Evolutionary conservation across 2,888 invertebrate species (phyloP), one percentile per base, ranked within the genome.

Genomic region (Augochlorella aurata): DNA sequence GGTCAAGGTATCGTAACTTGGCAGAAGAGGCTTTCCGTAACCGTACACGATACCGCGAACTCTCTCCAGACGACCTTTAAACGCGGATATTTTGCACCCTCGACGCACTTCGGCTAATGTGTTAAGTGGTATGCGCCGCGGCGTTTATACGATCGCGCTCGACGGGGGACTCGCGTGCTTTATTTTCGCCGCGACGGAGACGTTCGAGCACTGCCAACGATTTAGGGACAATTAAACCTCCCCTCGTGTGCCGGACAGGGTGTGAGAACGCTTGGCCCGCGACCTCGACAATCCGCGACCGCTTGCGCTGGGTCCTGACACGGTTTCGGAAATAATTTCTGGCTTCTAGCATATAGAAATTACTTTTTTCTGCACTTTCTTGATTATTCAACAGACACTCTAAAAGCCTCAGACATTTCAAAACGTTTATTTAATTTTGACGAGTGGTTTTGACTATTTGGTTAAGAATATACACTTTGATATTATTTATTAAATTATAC

Each of bases 1-100:
- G 84, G 49, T 16, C 83, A 89, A 87, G 87, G 87, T 85, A 88
- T 90, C 89, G 88, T 89, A 89, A 89, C 88, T 90, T 89, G 38
- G 52, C n/a, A 68, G 69, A 72, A 71, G 82, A 73, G 77, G 73
- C 83, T 73, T 75, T 73, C 75, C 79, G 85, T 78, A 82, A 82
- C 83, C 83, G 74, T 82, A 85, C 85, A 84, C 89, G 87, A 88
- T 86, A 80, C 81, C 79, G 61, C 76, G n/a, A 68, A 66, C 58
- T 47, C 61, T 29, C 61, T 61, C 61, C 61, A 24, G 61, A 18
- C 61, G 29, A 61, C 61, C 61, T 61, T 82, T 82, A 79, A 86
- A 75, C 77, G 79, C 70, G 85, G 74, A 85, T 82, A 79, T 83
- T 79, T 82, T 74, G 70, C 88, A 65, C 82, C 84, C 77, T 70